Evolutionary conservation across 2,113 vertebrate genomes (phyloP), one percentile per base, ranked within the genome.

Genomic region (Crotalus viridis): DNA sequence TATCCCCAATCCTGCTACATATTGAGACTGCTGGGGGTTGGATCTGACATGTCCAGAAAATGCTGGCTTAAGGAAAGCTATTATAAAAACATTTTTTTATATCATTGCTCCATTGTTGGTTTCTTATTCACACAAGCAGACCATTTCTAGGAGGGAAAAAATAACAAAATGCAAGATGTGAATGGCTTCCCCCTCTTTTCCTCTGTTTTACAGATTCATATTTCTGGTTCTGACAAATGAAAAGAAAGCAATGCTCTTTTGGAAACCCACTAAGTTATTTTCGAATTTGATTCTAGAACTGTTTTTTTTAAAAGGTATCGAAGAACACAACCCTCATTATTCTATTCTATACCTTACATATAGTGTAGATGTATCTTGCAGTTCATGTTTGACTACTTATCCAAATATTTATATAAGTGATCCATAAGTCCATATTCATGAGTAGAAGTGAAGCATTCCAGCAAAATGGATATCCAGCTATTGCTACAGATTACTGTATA

Each of bases 401-500:
- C 81, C 89, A 93, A 86, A 57, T 90, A 93, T 90, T 86, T 93
- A 93, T 93, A 86, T 57, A 64, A 93, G 26, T 54, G 56, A 69
- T 87, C 89, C 89, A 46, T 87, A 93, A 54, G 39, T 90, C 89
- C 92, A 87, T 93, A 93, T 48, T 52, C 46, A 90, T 93, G 92
- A 81, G 56, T 24, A 85, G 22, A 89, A 86, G 89, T 93, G 89
- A 93, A 90, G 48, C 92, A 93, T 93, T 93, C 92, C 92, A 90
- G 92, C 89, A 93, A 93, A 93, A 93, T 54, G 74, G 89, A 93
- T 93, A 93, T 93, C 89, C 89, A 64, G 89, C 92, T 93, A 93
- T 93, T 93, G 92, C 92, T 93, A 93, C 92, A 90, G 92, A 15
- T 64, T 51, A 39, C 39, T 39, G 39, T 39, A 54, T 90, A 90